Conservation (phyloP, 2,888 invertebrate genomes). For the Trilocha varians region DNA sequence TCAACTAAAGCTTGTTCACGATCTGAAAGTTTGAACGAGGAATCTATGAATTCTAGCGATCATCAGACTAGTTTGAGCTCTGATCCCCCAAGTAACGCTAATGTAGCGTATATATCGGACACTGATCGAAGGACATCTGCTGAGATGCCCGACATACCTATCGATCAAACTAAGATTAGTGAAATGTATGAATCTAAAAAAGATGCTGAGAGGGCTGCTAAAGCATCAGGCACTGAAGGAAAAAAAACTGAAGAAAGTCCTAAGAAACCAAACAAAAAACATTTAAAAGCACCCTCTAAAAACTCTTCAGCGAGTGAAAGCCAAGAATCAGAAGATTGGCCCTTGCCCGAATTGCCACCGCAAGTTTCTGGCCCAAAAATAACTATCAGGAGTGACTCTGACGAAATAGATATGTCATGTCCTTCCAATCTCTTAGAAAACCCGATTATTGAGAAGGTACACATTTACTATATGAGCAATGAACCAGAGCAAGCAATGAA, state of each 20-base stretch:
- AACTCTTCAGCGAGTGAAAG: constrained; percentile 74
- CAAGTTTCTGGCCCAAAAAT: constrained; percentile 47
- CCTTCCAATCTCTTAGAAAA: constrained; percentile 81
- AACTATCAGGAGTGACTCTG: constrained; percentile 53
- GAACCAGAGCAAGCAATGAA: constrained; percentile 85
- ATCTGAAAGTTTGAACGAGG: constrained; percentile 88
- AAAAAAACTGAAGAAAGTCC: constrained; percentile 39
- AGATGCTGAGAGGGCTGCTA: constrained; percentile 49
- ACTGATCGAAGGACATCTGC: constrained; percentile 86
- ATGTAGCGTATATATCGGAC: constrained; percentile 84
- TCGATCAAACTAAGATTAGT: constrained; percentile 77
- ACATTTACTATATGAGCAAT: constrained; percentile 84
- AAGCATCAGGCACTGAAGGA: constrained; percentile 31
- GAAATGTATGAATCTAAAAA: constrained; percentile 72
- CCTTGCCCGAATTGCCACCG: constrained; percentile 81
- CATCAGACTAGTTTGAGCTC: constrained; percentile 89
- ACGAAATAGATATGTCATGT: constrained; percentile 85
- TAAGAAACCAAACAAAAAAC: constrained; percentile 39
- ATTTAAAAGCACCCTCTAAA: constrained; percentile 48
- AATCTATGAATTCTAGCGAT: constrained; percentile 87
- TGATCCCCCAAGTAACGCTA: constrained; percentile 84
- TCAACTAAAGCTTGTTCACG: constrained; percentile 89
- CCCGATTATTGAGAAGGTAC: constrained; percentile 82
- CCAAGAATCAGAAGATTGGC: constrained; percentile 85
- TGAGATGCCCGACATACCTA: constrained; percentile 88